These are phyloP conservation scores for Microtus ochrogaster DNA, from an alignment of 2,113 vertebrate species.

Conservation along the genomic window DNA sequence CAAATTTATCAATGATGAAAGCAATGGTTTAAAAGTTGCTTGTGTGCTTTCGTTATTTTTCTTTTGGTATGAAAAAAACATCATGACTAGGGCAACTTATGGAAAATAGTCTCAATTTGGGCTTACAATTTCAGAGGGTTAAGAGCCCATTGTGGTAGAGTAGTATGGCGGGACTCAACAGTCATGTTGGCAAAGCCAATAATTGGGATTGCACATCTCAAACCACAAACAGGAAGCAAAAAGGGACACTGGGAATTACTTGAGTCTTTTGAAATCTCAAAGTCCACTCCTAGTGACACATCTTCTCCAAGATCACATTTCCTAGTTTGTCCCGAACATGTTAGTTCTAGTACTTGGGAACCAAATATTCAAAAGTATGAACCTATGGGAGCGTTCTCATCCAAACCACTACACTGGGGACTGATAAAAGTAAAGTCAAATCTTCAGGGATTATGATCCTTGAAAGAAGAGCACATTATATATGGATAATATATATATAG, in stretches of 20 bases:
- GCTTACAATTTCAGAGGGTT: background rate
- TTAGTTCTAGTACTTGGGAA: background rate
- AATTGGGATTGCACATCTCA: background rate
- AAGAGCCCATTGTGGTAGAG: background rate
- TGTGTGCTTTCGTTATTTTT: background rate
- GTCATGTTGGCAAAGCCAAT: background rate
- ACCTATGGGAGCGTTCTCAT: background rate
- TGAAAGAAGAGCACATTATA: background rate
- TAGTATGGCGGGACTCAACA: background rate
- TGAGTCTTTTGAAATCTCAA: background rate
- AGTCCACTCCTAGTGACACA: background rate
- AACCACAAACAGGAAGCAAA: background rate
- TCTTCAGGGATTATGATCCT: background rate
- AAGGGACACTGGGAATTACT: background rate
- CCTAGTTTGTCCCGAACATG: background rate
- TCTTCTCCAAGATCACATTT: background rate
- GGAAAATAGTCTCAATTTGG: background rate
- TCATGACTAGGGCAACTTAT: background rate
- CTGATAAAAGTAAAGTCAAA: background rate
- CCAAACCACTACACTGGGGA: background rate
- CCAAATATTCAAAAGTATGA: background rate
- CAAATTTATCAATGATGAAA: constrained; percentile 42
- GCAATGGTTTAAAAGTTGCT: constrained; percentile 31
- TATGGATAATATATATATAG: background rate
- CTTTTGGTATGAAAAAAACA: background rate